Evolutionary conservation across 2,888 invertebrate species (phyloP), one percentile per base, ranked within the genome.

Genomic region (Papilio protenor): DNA sequence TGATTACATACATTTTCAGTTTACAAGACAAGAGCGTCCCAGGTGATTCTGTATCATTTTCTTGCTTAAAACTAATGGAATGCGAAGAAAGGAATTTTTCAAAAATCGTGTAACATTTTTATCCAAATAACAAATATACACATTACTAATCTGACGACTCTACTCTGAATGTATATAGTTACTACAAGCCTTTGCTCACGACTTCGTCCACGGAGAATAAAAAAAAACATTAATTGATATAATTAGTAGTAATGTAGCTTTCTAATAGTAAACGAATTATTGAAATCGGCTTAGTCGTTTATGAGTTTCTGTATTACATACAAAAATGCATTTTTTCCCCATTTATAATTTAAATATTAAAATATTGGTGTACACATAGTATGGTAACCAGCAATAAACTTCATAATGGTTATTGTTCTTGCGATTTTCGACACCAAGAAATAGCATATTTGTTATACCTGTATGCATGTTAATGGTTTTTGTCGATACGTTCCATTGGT

Each of bases 1-100:
- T 77, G 66, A 77, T 77, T 40, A 64, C 52, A 33, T 73, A 73
- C 64, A 55, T 18, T 73, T 73, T 52, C 61, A 55, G 16, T 18
- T 52, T 52, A 52, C 2, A 55, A 55, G n/a, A 55, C 59, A 21
- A 27, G 23, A 27, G 16, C 16, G 23, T 27, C 61, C 6, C 61
- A 27, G 27, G 61, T 23, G 57, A 21, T 57, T 23, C 59, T 59
- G 8, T 59, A 2, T 61, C 12, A 61, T 61, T 23, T 61, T 12
- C 61, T 8, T 27, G 6, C 14, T 5, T 27, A 23, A 61, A 61
- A 61, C 27, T 61, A 61, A 61, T 61, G 61, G 61, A 23, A 23
- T 5, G 16, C 49, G 14, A 49, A 49, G 49, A 49, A 49, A 52
- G 52, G 16, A 21, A 55, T 55, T n/a, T n/a, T 8, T 6, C 4